phyloP scores from a whole-genome alignment of 2,888 invertebrate species.

The Pharmacophagus antenor region DNA sequence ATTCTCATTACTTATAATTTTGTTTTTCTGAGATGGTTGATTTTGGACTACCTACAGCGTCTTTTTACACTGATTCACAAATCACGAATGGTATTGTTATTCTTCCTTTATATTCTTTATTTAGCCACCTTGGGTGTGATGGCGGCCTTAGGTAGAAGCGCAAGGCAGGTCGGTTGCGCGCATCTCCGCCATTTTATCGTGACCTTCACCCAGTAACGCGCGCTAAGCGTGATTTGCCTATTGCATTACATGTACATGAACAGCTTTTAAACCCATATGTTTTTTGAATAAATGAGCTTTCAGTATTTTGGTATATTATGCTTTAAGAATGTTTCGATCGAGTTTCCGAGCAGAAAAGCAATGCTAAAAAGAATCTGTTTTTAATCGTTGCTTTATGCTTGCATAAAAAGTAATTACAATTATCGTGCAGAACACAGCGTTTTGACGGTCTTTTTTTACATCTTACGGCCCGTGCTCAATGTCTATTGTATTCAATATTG shows the following conservation, averaged over 20 bases:
- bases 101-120: slow-evolving; percentile 25
- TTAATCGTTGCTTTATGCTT: background rate
- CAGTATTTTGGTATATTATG: no score
- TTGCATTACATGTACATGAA: slow-evolving; percentile 23
- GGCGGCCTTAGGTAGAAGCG: slow-evolving; percentile 20
- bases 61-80: background rate
- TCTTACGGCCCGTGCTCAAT: slow-evolving; percentile 17
- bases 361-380: background rate
- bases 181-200: slow-evolving; percentile 36
- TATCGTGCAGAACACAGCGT: slow-evolving; percentile 1
- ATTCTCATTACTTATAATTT: no score
- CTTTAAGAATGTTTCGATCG: no score
- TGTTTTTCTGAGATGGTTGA: no score
- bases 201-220: slow-evolving; percentile 43
- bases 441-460: background rate
- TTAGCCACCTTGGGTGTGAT: slow-evolving; percentile 24
- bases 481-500: slow-evolving; percentile 16
- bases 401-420: background rate
- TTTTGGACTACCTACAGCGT: no score
- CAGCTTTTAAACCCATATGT: background rate
- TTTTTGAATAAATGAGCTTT: background rate
- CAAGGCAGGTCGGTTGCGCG: slow-evolving; percentile 27
- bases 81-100: slow-evolving; percentile 15
- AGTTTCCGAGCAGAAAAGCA: no score
- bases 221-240: slow-evolving; percentile 20